Percentiles rank a stretch among this genome's conserved stretches.
phyloP scores from a whole-genome alignment of 2,888 invertebrate genomes.

The Andricus curvator region DNA sequence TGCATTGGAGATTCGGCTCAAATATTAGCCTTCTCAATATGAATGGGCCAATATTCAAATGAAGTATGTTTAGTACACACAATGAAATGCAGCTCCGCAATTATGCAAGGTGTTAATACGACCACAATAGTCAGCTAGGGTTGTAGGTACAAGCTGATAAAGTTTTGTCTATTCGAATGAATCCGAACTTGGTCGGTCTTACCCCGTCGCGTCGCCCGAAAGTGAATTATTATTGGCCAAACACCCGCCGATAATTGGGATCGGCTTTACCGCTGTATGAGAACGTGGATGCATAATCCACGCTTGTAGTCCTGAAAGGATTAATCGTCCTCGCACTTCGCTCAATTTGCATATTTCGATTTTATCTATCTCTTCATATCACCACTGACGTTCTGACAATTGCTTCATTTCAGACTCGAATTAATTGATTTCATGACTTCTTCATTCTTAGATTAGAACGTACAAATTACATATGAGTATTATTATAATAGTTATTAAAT shows the following conservation, averaged over 20 bases:
- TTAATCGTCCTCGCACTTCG: conserved; percentile 43
- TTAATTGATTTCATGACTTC: conserved; percentile 7
- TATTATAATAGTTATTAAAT: neutral
- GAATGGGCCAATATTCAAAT: conserved; percentile 74
- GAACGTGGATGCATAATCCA: conserved; percentile 53
- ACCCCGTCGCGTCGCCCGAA: conserved; percentile 40
- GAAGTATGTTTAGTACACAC: conserved; percentile 71
- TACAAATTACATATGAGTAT: no score
- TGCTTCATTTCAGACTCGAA: neutral
- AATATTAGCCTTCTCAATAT: conserved; percentile 59
- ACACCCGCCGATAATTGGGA: conserved; percentile 67
- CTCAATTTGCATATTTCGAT: conserved; percentile 61
- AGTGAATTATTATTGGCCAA: conserved; percentile 64
- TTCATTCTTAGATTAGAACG: neutral
- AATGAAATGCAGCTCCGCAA: conserved; percentile 70
- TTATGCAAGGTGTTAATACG: conserved; percentile 77
- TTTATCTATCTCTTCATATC: conserved; percentile 53
- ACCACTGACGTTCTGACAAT: neutral
- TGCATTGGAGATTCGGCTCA: conserved; percentile 44
- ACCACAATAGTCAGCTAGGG: conserved; percentile 70
- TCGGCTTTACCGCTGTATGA: conserved; percentile 59
- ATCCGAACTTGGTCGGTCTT: conserved; percentile 14
- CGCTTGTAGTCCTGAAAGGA: conserved; percentile 39
- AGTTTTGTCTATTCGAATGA: conserved; percentile 45
- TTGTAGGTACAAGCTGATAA: conserved; percentile 59